Evolutionary conservation across 2,888 invertebrate species (phyloP), one percentile per base, ranked within the genome.

Genomic region (Prosopocoilus inquinatus): DNA sequence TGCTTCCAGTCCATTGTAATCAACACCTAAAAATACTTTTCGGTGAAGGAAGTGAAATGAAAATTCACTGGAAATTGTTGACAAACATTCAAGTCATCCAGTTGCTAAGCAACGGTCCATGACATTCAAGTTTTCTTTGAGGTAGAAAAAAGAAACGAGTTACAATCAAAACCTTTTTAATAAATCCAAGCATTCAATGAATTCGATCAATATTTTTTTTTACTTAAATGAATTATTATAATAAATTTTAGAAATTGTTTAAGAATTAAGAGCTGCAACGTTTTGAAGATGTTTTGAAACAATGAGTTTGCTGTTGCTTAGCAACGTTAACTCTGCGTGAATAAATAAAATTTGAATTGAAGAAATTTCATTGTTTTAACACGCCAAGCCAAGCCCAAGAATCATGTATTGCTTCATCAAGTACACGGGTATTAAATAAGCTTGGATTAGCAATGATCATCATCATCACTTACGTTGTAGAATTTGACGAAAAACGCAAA

Each of bases 1-100:
- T 82, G 80, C 60, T 80, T 78, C 83, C 84, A 84, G 65, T 85
- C 84, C 66, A 83, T 80, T 53, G 80, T 81, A 32, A 78, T 28
- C 20, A 28, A 28, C 5, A 28, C 20, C 20, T 5, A 28, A 28
- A 28, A 28, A 28, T 28, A 28, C 20, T 28, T 1, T 28, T 28
- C 20, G 20, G 20, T 28, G 20, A 5, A 28, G 7, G 20, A 28
- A 28, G 20, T 2, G 20, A 28, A 28, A 3, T 28, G 20, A 28
- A 34, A 16, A 34, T 36, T 51, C 4, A 28, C 1, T 28, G 20
- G 7, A 34, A 16, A 34, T 36, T 51, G 35, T 50, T 28, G 20
- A 28, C 20, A 28, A 28, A 28, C 20, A 5, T 28, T 28, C 7
- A 28, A 28, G 20, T 28, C 20, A 28, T 5, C 5, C 12, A 36